These are phyloP conservation scores for Antitype chi DNA, from an alignment of 2,888 invertebrate species.

Conservation along the genomic window DNA sequence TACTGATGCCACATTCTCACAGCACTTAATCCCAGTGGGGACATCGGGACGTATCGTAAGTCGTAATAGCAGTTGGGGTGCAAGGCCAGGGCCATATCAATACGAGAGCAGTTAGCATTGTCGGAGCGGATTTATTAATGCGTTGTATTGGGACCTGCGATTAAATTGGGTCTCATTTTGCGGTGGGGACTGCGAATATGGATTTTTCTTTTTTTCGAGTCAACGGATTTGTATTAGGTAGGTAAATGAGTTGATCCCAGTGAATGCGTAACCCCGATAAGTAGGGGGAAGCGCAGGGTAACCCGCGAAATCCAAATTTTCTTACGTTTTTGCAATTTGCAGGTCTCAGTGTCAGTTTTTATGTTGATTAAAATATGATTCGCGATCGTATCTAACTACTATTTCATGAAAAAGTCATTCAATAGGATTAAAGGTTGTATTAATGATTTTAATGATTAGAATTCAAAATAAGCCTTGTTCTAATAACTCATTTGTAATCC, in stretches of 20 bases:
- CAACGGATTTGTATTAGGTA: neutral
- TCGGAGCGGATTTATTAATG: conserved; percentile 25
- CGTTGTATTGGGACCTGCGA: neutral
- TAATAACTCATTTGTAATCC: neutral
- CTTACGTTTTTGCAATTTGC: no score
- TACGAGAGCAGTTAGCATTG: conserved; percentile 22
- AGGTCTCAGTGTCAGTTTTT: no score
- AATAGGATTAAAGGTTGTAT: no score
- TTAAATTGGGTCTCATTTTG: neutral
- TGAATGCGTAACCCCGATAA: neutral
- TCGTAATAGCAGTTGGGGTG: conserved; percentile 33
- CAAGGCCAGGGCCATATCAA: conserved; percentile 65
- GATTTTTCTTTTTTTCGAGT: neutral
- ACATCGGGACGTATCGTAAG: conserved; percentile 36
- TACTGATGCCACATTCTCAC: conserved; percentile 45
- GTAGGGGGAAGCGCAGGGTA: no score
- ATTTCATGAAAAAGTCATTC: no score
- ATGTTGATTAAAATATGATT: no score
- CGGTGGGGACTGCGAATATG: neutral
- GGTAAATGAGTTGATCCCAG: neutral
- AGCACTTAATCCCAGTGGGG: conserved; percentile 34
- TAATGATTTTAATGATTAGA: no score
- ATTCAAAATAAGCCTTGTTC: neutral
- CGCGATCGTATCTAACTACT: no score
- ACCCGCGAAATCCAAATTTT: no score